These are phyloP conservation scores for Anomalospiza imberbis DNA, from an alignment of 2,797 vertebrate species.

Conservation along the genomic window DNA sequence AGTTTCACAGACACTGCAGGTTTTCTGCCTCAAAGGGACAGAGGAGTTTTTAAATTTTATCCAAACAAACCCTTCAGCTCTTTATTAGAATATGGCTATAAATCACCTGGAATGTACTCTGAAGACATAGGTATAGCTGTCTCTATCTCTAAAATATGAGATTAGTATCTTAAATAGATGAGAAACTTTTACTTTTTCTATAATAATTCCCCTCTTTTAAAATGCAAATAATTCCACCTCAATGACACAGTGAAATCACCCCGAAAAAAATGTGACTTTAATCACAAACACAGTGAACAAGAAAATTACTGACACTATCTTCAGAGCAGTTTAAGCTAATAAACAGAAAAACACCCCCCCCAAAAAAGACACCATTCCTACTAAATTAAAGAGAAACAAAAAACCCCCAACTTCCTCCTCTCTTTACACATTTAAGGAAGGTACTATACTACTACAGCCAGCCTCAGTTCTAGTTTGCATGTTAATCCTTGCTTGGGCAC, in stretches of 20 bases:
- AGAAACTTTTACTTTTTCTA: neutral
- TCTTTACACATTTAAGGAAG: neutral
- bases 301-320: neutral
- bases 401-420: fast-evolving
- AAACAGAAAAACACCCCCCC: neutral
- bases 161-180: neutral
- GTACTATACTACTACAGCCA: neutral
- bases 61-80: neutral
- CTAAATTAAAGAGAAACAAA: neutral
- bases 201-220: neutral
- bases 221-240: neutral
- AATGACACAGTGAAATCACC: neutral
- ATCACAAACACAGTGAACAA: neutral
- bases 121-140: neutral
- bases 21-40: neutral
- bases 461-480: neutral
- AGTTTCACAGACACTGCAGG: neutral
- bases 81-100: neutral
- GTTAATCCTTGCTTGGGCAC: neutral
- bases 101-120: neutral
- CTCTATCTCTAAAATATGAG: neutral
- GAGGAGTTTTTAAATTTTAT: neutral
- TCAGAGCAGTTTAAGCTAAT: neutral
- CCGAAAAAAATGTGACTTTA: neutral
- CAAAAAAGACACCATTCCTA: neutral